Evolutionary conservation across 1,140 invertebrate genomes (phyloP).

Genomic region (Temnothorax curvispinosus): DNA sequence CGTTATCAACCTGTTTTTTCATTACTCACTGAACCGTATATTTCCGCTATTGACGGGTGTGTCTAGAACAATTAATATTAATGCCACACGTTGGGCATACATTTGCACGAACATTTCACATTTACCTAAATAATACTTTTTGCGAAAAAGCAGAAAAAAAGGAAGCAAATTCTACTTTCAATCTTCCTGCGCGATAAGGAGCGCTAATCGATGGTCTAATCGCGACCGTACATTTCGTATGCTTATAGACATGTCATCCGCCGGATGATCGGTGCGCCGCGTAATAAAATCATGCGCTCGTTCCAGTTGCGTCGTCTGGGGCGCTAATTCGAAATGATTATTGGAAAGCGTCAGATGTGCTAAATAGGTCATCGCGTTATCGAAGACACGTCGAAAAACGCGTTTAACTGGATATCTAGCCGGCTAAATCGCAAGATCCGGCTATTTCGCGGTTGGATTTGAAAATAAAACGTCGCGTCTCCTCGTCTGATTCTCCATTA

Average conservation of each 20-base stretch:
- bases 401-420: slow-evolving; percentile 11
- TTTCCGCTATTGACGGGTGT: not conserved
- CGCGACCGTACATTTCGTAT: slow-evolving; percentile 6
- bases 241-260: slow-evolving; percentile 1
- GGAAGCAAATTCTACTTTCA: not conserved
- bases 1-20: not conserved
- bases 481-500: slow-evolving; percentile 18
- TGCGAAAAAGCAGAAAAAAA: not conserved
- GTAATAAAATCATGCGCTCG: slow-evolving; percentile 45
- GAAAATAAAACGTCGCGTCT: slow-evolving; percentile 48
- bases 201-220: slow-evolving; percentile 20
- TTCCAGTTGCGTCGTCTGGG: slow-evolving; percentile 44
- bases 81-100: not conserved
- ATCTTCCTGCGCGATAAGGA: not conserved
- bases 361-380: slow-evolving; percentile 62
- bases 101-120: not conserved
- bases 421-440: slow-evolving; percentile 40
- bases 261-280: not conserved
- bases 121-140: not conserved
- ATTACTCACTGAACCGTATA: not conserved
- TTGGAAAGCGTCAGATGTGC: slow-evolving; percentile 57
- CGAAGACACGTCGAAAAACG: slow-evolving; percentile 28
- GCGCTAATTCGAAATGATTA: slow-evolving; percentile 56
- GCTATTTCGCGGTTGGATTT: slow-evolving; percentile 35
- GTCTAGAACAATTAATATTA: slow-evolving; percentile 6